A percentile compares a stretch with the other conserved stretches of the same genome.
phyloP scores from a whole-genome alignment of 1,140 invertebrate genomes.

The Drosophila azteca region DNA sequence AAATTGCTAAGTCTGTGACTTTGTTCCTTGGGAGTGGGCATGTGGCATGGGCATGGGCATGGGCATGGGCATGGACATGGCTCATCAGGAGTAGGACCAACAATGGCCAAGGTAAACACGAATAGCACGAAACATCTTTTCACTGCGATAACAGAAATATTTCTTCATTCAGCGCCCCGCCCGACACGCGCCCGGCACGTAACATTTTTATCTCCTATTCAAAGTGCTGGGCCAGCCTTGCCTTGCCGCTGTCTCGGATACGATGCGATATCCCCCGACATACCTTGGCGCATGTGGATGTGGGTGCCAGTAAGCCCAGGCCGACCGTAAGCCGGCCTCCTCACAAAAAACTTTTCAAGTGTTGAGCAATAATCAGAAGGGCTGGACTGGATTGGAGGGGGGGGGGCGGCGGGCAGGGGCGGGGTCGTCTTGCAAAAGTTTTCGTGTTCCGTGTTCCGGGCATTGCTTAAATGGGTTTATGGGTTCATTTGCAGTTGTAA shows the following conservation, averaged over 20 bases:
- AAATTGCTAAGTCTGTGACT: slow-evolving; percentile 44
- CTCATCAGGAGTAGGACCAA: slow-evolving; percentile 7
- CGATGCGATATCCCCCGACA: no score
- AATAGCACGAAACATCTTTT: slow-evolving; percentile 77
- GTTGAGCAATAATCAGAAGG: slow-evolving; percentile 78
- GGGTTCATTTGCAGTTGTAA: slow-evolving; percentile 79
- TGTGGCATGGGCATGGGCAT: background rate
- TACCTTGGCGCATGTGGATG: background rate
- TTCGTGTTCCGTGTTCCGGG: slow-evolving; percentile 73
- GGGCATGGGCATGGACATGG: background rate
- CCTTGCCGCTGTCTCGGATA: slow-evolving; percentile 12
- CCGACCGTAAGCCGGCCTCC: slow-evolving; percentile 36
- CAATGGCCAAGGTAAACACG: slow-evolving; percentile 66
- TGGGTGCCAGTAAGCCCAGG: slow-evolving; percentile 43
- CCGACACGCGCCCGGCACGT: slow-evolving; percentile 61
- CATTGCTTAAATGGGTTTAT: slow-evolving; percentile 79
- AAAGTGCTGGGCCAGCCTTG: slow-evolving; percentile 48
- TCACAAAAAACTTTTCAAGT: slow-evolving; percentile 71
- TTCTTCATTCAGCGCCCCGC: slow-evolving; percentile 67
- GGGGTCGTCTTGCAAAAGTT: slow-evolving; percentile 42
- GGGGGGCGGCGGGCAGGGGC: background rate
- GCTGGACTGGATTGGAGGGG: slow-evolving; percentile 64
- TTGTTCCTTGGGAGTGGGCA: background rate
- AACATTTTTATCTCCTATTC: slow-evolving; percentile 80
- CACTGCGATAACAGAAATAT: slow-evolving; percentile 78